Evolutionary conservation across 2,113 vertebrate species (phyloP).

Genomic region (Rhabdomys dilectus): DNA sequence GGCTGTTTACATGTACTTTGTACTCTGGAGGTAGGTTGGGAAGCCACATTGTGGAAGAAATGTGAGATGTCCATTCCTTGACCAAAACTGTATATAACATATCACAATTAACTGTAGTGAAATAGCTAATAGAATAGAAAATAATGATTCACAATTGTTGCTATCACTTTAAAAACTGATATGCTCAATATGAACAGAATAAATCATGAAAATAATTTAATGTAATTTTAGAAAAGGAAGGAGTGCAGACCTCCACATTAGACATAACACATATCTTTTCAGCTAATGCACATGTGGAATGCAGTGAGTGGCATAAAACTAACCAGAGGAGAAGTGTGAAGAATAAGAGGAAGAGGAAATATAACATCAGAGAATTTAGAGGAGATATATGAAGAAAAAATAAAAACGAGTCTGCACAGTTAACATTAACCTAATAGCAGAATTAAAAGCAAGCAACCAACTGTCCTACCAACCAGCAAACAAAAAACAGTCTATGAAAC

Average conservation of each 20-base stretch:
- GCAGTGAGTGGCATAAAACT: background rate
- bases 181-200: background rate
- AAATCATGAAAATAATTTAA: background rate
- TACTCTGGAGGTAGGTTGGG: background rate
- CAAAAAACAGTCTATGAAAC: background rate
- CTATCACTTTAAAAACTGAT: background rate
- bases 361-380: background rate
- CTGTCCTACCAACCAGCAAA: background rate
- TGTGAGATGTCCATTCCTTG: fast-evolving
- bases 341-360: background rate
- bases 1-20: background rate
- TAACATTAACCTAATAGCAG: background rate
- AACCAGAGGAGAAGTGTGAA: background rate
- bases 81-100: background rate
- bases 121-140: background rate
- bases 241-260: background rate
- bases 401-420: background rate
- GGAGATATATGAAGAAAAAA: background rate
- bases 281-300: background rate
- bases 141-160: background rate
- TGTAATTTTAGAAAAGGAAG: background rate
- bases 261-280: background rate
- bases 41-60: background rate
- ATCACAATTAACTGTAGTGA: background rate
- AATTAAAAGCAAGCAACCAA: background rate